Base-by-base conservation (phyloP, 2,113 vertebrate genomes). In the Plecturocebus donacophilus region DNA sequence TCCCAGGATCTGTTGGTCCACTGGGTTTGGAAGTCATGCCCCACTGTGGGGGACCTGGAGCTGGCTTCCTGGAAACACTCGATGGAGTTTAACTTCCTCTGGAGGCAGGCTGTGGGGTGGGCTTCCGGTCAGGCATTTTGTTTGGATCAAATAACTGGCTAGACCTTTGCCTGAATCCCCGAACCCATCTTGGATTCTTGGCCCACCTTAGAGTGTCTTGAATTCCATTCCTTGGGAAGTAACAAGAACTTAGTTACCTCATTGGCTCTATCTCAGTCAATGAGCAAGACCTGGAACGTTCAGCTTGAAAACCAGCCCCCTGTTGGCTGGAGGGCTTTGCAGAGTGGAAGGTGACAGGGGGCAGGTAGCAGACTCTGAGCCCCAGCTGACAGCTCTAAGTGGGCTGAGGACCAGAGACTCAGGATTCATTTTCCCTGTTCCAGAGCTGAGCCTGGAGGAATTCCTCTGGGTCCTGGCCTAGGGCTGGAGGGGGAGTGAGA, bases 11-110 rank as follows among this genome's bases (percentile, higher is more conserved):
- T 32, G 10, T 97, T 94, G 97, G 97, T 95, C 96, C 96, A 70
- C 95, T 96, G 93, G 84, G 96, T 97, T 97, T 98, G 87, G 97
- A 90, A 96, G 96, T 98, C 97, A 95, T 45, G 85, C 95, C 76
- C 93, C 88, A 75, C 95, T 92, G 27, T 79, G 76, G 96, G 92
- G 92, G 96, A 97, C 87, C 97, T 97, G 35, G 97, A 95, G 97
- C 96, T 52, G 73, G 89, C 85, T 96, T 98, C 94, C 93, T 97
- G 98, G 83, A n/a, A 5, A 81, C 47, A 42, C 77, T 97, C 17
- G 68, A 94, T 97, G 66, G 40, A 64, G 92, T 97, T 77, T 84
- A 87, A 82, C 93, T 93, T 93, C 88, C 45, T 90, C 38, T 90
- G 80, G 77, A 93, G 87, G 75, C 21, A 66, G 70, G 45, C 14